Percentiles rank a stretch among this genome's conserved stretches.
Conservation (phyloP, 2,797 vertebrate species). For the Staurois parvus region DNA sequence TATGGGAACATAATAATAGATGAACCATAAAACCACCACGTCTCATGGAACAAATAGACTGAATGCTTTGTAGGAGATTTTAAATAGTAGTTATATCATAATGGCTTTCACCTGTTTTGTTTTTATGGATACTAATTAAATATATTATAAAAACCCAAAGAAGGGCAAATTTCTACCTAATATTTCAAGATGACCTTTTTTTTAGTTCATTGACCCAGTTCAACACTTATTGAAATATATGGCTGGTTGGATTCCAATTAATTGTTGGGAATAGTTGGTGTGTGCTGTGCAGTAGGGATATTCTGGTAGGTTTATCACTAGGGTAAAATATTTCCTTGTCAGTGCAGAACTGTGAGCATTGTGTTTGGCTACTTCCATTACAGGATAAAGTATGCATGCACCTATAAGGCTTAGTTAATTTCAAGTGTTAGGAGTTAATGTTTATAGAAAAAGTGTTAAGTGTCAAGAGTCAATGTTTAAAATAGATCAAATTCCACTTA, state of each 20-base stretch:
- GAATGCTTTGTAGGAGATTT: constrained; percentile 51
- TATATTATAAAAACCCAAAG: constrained; percentile 5
- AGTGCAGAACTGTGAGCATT: background rate
- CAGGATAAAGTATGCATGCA: background rate
- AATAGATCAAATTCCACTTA: too few relatives aligned
- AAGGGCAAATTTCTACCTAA: background rate
- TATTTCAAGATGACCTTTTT: background rate
- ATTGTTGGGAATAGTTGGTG: background rate
- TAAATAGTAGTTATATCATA: constrained; percentile 69
- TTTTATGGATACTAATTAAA: constrained; percentile 44
- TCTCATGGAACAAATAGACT: constrained; percentile 79
- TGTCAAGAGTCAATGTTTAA: too few relatives aligned
- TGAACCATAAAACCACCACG: constrained; percentile 78
- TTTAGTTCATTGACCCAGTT: background rate
- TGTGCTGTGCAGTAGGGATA: too few relatives aligned
- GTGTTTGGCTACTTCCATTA: background rate
- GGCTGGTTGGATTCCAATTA: constrained; percentile 43
- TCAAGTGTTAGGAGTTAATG: too few relatives aligned
- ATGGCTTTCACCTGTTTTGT: constrained; percentile 33
- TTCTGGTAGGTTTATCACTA: background rate
- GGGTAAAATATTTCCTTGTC: background rate
- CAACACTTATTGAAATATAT: background rate
- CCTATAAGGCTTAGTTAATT: too few relatives aligned
- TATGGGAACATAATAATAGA: constrained; percentile 77
- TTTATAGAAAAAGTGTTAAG: too few relatives aligned